Evolutionary conservation across 1,140 invertebrate species (phyloP).

Genomic region (Halyomorpha halys): DNA sequence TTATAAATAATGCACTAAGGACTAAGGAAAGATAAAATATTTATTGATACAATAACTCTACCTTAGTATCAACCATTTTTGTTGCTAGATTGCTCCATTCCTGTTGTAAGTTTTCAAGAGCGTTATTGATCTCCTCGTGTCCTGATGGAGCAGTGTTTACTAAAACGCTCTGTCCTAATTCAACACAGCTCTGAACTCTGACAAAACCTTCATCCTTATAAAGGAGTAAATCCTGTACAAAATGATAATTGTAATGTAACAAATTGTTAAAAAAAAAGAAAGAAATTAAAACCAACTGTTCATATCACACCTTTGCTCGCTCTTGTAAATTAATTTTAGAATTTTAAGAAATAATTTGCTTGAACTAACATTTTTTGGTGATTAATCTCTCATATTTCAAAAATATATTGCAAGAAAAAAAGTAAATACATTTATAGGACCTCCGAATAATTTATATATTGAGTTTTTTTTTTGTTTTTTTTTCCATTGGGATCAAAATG

Average conservation of each 20-base stretch:
- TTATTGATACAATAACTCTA: slow-evolving; percentile 18
- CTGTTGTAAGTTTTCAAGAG: slow-evolving; percentile 72
- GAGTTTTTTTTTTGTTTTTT: no score
- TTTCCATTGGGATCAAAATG: no score
- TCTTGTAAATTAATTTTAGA: no score
- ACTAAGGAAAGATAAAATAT: background rate
- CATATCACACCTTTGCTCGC: no score
- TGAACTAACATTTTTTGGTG: no score
- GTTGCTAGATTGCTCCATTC: slow-evolving; percentile 78
- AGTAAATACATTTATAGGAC: no score
- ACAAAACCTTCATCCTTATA: slow-evolving; percentile 85
- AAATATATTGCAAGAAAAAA: no score
- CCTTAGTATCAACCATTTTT: slow-evolving; percentile 79
- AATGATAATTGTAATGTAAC: background rate
- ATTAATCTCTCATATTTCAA: no score
- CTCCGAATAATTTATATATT: no score
- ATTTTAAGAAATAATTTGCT: no score
- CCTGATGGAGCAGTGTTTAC: slow-evolving; percentile 83
- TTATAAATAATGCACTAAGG: background rate
- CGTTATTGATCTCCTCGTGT: slow-evolving; percentile 74
- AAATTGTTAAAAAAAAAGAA: no score
- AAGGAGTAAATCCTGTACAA: slow-evolving; percentile 63
- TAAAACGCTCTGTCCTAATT: slow-evolving; percentile 81
- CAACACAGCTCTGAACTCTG: slow-evolving; percentile 74
- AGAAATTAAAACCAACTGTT: no score